These are phyloP conservation scores for Megaustenia siamemsis DNA, from an alignment of 2,888 invertebrate species.

Conservation along the genomic window DNA sequence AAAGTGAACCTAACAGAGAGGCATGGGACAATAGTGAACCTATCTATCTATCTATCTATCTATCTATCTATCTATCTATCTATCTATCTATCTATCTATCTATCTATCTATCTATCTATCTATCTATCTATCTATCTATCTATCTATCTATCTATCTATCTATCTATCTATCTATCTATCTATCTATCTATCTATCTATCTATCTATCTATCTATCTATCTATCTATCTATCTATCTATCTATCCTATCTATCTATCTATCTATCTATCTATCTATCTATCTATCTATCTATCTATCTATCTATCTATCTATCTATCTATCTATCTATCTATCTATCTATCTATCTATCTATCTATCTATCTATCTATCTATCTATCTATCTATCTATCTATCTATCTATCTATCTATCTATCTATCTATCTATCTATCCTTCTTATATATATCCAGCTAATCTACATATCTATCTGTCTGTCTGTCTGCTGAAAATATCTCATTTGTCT, in stretches of 20 bases:
- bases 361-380: background rate
- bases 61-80: constrained; percentile 15
- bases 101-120: background rate
- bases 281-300: background rate
- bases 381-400: constrained; percentile 6
- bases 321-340: background rate
- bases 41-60: constrained; percentile 16
- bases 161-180: background rate
- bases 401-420: constrained; percentile 6
- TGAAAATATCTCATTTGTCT: no score
- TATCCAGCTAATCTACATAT: background rate
- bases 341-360: background rate
- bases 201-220: constrained; percentile 7
- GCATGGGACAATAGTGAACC: no score
- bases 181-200: constrained; percentile 8
- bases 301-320: constrained; percentile 1
- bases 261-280: no score
- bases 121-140: background rate
- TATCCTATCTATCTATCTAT: no score
- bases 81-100: constrained; percentile 13
- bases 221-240: background rate
- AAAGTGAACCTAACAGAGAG: no score
- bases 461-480: constrained; percentile 12
- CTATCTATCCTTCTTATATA: background rate
- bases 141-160: background rate